Base-by-base conservation (phyloP, 2,797 vertebrate genomes). In the Hafferia zeledoni region DNA sequence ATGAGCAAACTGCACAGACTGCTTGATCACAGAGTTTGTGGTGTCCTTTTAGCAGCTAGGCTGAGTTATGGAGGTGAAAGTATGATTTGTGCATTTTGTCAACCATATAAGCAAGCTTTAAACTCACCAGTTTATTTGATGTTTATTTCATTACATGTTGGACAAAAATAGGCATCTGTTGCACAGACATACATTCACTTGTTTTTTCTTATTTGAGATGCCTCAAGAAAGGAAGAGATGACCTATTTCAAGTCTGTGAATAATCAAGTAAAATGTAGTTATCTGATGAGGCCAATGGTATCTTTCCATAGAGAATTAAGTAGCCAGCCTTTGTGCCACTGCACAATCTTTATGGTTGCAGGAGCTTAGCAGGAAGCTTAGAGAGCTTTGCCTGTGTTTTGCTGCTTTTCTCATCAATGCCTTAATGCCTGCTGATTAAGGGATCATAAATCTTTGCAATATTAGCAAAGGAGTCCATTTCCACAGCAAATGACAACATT, bases 371-470 rank as follows among this genome's bases (percentile, higher is more conserved):
- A 35, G 52, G 57, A 87, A 90, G 83, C 76, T 94, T 80, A 81
- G 43, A 39, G 61, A 83, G 69, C 83, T 95, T 87, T 92, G 70
- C 50, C 61, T 46, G 18, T 75, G 13, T 88, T 96, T 93, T 68
- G 70, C 89, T 96, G 89, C 75, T 95, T 97, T 96, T 95, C 92
- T 94, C 95, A 76, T 95, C 93, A 90, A 65, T 65, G n/a, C 81
- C 43, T 82, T 92, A 89, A 72, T 76, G 87, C 83, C 63, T 89
- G 50, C 74, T 90, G 89, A 96, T 94, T 93, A 94, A 78, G 81
- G 18, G 31, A 35, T 79, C 87, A 71, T 96, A 95, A 94, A 97
- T 97, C 96, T 95, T 85, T 27, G 24, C 2, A 23, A 52, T 95
- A 96, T 97, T 96, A 94, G 92, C 3, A 24, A 68, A 83, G 68